A percentile compares a stretch with the other conserved stretches of the same genome.
These are phyloP conservation scores for Pemphigus obesinymphae DNA, from an alignment of 1,140 invertebrate species.

Conservation along the genomic window DNA sequence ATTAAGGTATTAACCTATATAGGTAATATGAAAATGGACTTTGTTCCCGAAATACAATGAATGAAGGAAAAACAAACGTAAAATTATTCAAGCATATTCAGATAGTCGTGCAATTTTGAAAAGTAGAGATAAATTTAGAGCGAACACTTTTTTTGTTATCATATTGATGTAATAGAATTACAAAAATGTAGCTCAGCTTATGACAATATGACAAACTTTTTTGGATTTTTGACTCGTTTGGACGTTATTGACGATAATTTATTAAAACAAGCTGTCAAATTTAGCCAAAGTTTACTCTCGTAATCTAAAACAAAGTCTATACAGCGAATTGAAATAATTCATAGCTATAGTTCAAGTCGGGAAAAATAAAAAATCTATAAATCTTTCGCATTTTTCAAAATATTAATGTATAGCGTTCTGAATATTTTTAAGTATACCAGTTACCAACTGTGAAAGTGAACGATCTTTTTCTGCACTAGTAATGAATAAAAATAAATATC, in stretches of 20 bases:
- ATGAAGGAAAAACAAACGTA: not conserved
- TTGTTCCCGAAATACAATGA: too few species aligned
- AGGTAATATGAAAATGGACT: too few species aligned
- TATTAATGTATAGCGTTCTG: not conserved
- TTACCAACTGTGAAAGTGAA: too few species aligned
- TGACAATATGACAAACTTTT: not conserved
- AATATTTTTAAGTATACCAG: not conserved
- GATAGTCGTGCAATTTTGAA: not conserved
- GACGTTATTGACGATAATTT: too few species aligned
- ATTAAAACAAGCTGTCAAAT: too few species aligned
- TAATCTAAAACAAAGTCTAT: not conserved
- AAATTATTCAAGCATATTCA: not conserved
- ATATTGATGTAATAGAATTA: not conserved
- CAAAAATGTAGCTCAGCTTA: slow-evolving; percentile 5
- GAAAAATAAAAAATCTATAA: not conserved
- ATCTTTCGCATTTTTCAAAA: not conserved
- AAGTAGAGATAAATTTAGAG: not conserved
- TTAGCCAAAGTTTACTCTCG: not conserved
- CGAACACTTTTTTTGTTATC: not conserved
- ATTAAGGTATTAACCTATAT: too few species aligned
- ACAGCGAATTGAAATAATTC: not conserved
- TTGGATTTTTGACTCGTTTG: not conserved
- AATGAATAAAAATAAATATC: too few species aligned
- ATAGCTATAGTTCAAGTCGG: not conserved
- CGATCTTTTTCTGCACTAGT: too few species aligned